Conservation (phyloP, 2,888 invertebrate species). For the Balanococcus diminutus region DNA sequence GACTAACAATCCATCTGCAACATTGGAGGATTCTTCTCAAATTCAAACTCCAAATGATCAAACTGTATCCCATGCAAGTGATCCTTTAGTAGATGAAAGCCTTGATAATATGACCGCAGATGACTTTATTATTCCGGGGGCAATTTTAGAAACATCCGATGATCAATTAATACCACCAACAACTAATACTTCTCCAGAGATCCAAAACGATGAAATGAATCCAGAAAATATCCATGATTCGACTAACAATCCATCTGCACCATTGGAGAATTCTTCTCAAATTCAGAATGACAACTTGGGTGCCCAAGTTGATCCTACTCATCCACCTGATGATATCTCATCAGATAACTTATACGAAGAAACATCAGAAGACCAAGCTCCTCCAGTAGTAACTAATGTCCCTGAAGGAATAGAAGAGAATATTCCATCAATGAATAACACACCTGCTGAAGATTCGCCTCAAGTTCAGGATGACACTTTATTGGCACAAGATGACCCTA, state of each 20-base stretch:
- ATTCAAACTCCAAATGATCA: too few species aligned
- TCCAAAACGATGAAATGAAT: neutral
- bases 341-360: neutral
- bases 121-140: neutral
- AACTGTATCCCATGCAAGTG: too few species aligned
- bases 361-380: neutral
- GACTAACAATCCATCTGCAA: neutral
- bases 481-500: neutral
- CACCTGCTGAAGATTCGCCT: neutral
- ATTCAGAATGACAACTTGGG: neutral
- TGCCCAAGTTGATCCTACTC: neutral
- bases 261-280: neutral
- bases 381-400: neutral
- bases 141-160: neutral
- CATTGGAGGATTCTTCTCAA: too few species aligned
- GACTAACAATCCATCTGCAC: neutral
- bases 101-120: too few species aligned
- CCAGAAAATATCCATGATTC: neutral
- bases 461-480: neutral
- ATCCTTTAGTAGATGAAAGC: too few species aligned
- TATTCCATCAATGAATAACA: neutral
- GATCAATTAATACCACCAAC: neutral
- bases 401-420: neutral
- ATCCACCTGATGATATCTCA: neutral
- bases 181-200: neutral